Conservation (phyloP, 2,797 vertebrate species). For the Oophaga sylvatica region DNA sequence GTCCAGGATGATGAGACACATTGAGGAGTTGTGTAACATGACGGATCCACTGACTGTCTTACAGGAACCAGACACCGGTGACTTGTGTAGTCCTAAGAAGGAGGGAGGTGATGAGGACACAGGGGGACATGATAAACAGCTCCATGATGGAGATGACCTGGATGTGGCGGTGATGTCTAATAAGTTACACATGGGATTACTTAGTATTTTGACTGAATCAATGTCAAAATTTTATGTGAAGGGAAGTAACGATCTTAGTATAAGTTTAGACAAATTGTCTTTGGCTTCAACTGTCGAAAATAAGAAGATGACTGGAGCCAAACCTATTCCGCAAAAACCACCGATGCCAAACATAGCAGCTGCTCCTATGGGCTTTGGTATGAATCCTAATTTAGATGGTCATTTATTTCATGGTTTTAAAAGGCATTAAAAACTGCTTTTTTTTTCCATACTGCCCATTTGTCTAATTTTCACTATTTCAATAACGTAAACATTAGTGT, state of each 20-base stretch:
- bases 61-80: not conserved
- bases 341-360: too few relatives aligned
- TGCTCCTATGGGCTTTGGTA: too few relatives aligned
- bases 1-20: not conserved
- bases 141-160: not conserved
- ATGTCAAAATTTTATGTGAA: not conserved
- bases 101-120: too few relatives aligned
- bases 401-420: too few relatives aligned
- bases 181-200: not conserved
- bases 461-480: too few relatives aligned
- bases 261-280: not conserved
- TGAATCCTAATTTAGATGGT: too few relatives aligned
- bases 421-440: too few relatives aligned
- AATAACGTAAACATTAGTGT: too few relatives aligned
- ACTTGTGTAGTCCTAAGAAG: not conserved
- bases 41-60: conserved; percentile 5
- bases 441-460: too few relatives aligned
- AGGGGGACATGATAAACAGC: not conserved
- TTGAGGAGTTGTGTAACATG: not conserved
- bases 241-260: not conserved
- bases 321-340: too few relatives aligned
- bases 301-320: too few relatives aligned
- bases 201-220: not conserved
- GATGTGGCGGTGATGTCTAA: not conserved
- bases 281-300: not conserved